Evolutionary conservation across 2,113 vertebrate genomes (phyloP), one percentile per base, ranked within the genome.

Genomic region (Alouatta palliata): DNA sequence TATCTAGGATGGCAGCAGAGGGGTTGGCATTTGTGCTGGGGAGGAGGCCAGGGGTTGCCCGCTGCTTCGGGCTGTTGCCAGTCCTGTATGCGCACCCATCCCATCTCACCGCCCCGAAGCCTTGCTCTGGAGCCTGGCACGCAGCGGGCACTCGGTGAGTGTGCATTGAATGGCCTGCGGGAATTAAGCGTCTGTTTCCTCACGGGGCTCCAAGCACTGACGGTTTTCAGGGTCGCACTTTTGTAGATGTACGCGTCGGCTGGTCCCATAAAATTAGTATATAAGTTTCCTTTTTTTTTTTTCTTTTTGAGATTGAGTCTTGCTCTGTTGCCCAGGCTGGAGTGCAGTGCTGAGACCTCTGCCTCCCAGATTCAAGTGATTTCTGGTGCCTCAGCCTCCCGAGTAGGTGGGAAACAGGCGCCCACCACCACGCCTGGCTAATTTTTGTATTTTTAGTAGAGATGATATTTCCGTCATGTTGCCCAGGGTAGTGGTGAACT

Each of bases 131-230:
- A 11, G 56, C 35, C 85, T 37, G 86, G 86, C 52, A 6, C 19
- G 14, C 35, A 32, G 85, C 12, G 27, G 52, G 14, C n/a, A n/a
- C 19, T 64, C n/a, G 7, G 8, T 16, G 54, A 56, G 8, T 25
- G 12, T 2, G 3, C 0, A 25, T 56, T 3, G 1, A 4, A 11
- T 5, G 3, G 14, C 20, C 71, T n/a, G 86, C 10, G 54, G 2
- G 35, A 2, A 25, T 70, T 32, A 3, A 37, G 0, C 0, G 19
- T 47, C 70, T 40, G 0, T 66, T 11, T 14, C 0, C 27, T 75
- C 21, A 8, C 8, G 27, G 75, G 66, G 16, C 25, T 56, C 20
- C 0, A 35, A 3, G 6, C 3, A 2, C 61, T 8, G 20, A 12
- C 13, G n/a, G 5, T 30, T 14, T 52, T 6, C 23, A 10, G 66